Conservation (phyloP, 1,140 invertebrate species). For the Drosophila biarmipes region DNA sequence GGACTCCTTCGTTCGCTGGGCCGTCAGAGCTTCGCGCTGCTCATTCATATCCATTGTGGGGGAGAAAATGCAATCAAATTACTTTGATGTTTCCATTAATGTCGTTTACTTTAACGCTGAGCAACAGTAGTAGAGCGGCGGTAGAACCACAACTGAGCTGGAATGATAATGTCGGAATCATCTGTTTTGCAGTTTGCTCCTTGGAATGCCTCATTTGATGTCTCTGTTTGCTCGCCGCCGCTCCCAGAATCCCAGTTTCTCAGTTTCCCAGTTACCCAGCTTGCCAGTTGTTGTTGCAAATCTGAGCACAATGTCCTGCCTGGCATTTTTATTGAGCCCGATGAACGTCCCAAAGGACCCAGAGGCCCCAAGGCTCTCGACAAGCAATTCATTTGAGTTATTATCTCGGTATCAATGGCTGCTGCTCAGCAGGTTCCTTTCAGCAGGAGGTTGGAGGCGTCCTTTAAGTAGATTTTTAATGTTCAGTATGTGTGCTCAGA, state of each 20-base stretch:
- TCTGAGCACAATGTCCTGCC: slow-evolving; percentile 66
- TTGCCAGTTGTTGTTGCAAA: slow-evolving; percentile 53
- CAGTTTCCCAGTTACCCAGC: slow-evolving; percentile 4
- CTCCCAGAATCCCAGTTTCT: no score
- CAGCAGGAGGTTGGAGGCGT: not conserved
- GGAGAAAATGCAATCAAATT: slow-evolving; percentile 78
- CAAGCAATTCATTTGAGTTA: slow-evolving; percentile 78
- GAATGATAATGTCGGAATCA: slow-evolving; percentile 50
- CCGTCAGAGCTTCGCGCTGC: slow-evolving; percentile 25
- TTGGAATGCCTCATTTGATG: slow-evolving; percentile 49
- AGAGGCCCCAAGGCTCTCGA: slow-evolving; percentile 17
- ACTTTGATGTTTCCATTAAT: slow-evolving; percentile 83
- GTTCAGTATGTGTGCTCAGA: slow-evolving; percentile 3
- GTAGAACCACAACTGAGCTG: slow-evolving; percentile 10
- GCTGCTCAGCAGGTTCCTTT: not conserved
- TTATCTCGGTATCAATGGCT: slow-evolving; percentile 63
- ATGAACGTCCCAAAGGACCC: slow-evolving; percentile 33
- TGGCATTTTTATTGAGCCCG: slow-evolving; percentile 73
- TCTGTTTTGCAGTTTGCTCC: slow-evolving; percentile 49
- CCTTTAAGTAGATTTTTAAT: slow-evolving; percentile 28
- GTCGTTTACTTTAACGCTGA: slow-evolving; percentile 78
- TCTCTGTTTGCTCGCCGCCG: slow-evolving; percentile 24
- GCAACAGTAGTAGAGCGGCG: slow-evolving; percentile 20
- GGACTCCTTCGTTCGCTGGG: slow-evolving; percentile 47
- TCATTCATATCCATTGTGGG: slow-evolving; percentile 76